Percentiles rank a stretch among this genome's conserved stretches.
Evolutionary conservation across 2,888 invertebrate genomes (phyloP).

Genomic region (Agrochola circellaris): DNA sequence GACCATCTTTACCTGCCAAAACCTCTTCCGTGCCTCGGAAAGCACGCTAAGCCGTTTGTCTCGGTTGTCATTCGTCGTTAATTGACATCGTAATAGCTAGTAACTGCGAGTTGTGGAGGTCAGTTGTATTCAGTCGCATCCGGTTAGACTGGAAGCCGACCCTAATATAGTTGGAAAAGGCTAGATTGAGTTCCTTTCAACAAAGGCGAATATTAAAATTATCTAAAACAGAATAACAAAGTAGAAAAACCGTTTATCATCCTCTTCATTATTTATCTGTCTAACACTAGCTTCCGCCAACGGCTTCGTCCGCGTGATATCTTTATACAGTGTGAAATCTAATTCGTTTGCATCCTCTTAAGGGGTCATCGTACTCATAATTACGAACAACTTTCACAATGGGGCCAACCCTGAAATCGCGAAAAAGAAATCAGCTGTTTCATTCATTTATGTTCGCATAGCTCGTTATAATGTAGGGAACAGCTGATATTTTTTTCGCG

Average conservation of each 20-base stretch:
- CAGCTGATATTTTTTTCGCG: too few species aligned
- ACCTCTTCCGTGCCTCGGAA: neutral
- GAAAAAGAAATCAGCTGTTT: too few species aligned
- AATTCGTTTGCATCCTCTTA: too few species aligned
- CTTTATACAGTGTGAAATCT: too few species aligned
- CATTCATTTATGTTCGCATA: too few species aligned
- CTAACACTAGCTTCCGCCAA: too few species aligned
- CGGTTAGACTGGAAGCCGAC: neutral
- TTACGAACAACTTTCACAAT: too few species aligned
- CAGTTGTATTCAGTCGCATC: neutral
- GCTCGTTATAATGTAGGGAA: too few species aligned
- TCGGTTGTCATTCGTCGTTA: neutral
- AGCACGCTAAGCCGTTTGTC: neutral
- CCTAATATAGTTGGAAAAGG: neutral
- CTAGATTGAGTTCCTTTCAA: neutral
- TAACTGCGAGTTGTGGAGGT: neutral
- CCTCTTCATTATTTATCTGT: constrained; percentile 6
- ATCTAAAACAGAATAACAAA: neutral
- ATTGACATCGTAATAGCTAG: neutral
- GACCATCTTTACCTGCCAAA: neutral
- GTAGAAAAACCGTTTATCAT: neutral
- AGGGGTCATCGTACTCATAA: too few species aligned
- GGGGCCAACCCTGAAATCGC: too few species aligned
- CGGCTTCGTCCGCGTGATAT: too few species aligned
- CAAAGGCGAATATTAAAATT: neutral